phyloP scores from a whole-genome alignment of 2,888 invertebrate genomes.

The Zonitis immaculata region DNA sequence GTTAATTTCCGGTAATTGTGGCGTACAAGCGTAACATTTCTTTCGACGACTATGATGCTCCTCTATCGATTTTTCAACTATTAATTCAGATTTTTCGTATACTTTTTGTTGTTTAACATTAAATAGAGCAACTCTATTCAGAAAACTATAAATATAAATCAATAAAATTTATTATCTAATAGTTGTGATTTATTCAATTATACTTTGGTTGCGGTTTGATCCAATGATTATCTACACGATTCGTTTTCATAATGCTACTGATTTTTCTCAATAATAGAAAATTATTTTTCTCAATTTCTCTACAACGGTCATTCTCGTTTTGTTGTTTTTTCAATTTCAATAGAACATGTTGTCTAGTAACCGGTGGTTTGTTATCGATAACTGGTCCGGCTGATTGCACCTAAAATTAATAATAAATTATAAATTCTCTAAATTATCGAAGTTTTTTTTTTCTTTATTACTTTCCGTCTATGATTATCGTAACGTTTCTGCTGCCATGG shows the following conservation, averaged over 20 bases:
- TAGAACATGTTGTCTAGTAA: constrained; percentile 60
- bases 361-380: constrained; percentile 62
- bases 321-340: constrained; percentile 66
- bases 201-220: constrained; percentile 59
- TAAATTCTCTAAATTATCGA: neutral
- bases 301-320: constrained; percentile 61
- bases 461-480: constrained; percentile 65
- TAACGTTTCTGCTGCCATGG: constrained; percentile 69
- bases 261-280: constrained; percentile 63
- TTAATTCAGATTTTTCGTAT: constrained; percentile 18
- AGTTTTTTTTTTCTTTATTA: constrained; percentile 29
- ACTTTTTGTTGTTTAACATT: constrained; percentile 14
- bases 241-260: constrained; percentile 60
- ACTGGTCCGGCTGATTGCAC: constrained; percentile 62
- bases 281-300: constrained; percentile 64
- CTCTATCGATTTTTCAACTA: neutral
- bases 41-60: constrained; percentile 22
- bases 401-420: constrained; percentile 39
- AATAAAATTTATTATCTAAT: constrained; percentile 45
- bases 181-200: constrained; percentile 62
- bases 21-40: constrained; percentile 32
- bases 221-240: constrained; percentile 66
- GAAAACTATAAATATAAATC: constrained; percentile 12
- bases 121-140: constrained; percentile 27
- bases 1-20: constrained; percentile 11